phyloP scores from a whole-genome alignment of 2,888 invertebrate species.

The Arge pagana region DNA sequence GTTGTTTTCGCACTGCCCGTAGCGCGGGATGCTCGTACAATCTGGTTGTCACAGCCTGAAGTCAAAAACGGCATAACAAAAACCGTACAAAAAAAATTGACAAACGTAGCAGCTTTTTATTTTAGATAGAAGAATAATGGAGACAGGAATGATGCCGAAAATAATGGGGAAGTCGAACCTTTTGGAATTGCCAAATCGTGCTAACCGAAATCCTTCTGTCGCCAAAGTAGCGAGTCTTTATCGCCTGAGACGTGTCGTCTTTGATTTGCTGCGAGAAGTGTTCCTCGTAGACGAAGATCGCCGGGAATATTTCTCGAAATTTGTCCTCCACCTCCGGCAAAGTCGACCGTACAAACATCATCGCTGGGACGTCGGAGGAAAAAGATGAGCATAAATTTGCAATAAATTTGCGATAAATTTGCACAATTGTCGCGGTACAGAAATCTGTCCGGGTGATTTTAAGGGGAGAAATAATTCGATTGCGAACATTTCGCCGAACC shows the following conservation, averaged over 20 bases:
- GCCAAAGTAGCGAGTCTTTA: conserved; percentile 13
- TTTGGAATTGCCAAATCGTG: conserved; percentile 10
- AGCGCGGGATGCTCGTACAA: conserved; percentile 14
- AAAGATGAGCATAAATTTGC: too few species aligned
- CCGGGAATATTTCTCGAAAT: conserved; percentile 5
- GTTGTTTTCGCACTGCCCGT: conserved; percentile 13
- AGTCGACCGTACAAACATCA: conserved; percentile 7
- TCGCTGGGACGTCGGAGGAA: conserved; percentile 8
- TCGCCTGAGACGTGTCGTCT: conserved; percentile 5
- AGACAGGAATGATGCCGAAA: neutral
- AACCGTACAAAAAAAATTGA: neutral
- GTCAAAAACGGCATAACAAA: neutral
- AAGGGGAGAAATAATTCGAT: too few species aligned
- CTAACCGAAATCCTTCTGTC: neutral
- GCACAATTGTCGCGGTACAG: too few species aligned
- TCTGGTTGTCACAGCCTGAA: conserved; percentile 16
- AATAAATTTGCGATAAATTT: too few species aligned
- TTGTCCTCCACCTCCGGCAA: neutral
- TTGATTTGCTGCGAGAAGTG: conserved; percentile 4
- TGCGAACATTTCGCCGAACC: too few species aligned
- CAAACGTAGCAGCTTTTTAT: too few species aligned
- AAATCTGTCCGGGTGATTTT: too few species aligned
- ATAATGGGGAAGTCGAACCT: conserved; percentile 7
- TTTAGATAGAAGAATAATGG: too few species aligned
- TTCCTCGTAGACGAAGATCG: conserved; percentile 17